These are phyloP conservation scores for Sinocyclocheilus anophthalmus DNA, from an alignment of 2,113 vertebrate species.

Conservation along the genomic window DNA sequence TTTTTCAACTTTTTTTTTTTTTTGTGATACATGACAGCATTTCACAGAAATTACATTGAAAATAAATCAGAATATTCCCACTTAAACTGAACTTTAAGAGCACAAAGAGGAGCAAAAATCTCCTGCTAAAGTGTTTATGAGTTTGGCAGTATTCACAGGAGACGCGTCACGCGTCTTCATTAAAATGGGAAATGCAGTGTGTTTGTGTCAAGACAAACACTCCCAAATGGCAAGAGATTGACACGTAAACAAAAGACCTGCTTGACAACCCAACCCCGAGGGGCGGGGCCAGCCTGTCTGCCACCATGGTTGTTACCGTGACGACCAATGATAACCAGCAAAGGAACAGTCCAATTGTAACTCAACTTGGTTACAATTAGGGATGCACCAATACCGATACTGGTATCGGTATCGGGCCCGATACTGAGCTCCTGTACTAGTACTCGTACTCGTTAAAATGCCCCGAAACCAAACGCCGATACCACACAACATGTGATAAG, in stretches of 20 bases:
- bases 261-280: neutral
- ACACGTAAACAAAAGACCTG: slow-evolving; percentile 21
- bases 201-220: slow-evolving; percentile 5
- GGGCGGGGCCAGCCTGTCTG: slow-evolving; percentile 22
- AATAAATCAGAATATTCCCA: too few species aligned
- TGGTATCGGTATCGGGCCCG: too few species aligned
- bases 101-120: neutral
- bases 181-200: slow-evolving; percentile 37
- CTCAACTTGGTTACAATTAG: neutral
- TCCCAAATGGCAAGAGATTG: slow-evolving; percentile 26
- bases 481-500: too few species aligned
- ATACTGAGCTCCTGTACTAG: too few species aligned
- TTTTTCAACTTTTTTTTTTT: too few species aligned
- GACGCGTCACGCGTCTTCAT: slow-evolving; percentile 24
- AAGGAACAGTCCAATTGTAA: neutral
- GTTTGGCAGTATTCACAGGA: neutral
- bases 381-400: too few species aligned
- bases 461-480: too few species aligned
- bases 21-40: neutral
- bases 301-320: slow-evolving; percentile 42
- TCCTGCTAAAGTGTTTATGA: slow-evolving; percentile 8
- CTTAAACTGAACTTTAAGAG: neutral
- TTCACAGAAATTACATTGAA: neutral
- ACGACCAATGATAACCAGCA: neutral
- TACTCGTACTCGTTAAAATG: too few species aligned